Conservation (phyloP, 2,113 vertebrate species). For the Nothocercus nigrocapillus region DNA sequence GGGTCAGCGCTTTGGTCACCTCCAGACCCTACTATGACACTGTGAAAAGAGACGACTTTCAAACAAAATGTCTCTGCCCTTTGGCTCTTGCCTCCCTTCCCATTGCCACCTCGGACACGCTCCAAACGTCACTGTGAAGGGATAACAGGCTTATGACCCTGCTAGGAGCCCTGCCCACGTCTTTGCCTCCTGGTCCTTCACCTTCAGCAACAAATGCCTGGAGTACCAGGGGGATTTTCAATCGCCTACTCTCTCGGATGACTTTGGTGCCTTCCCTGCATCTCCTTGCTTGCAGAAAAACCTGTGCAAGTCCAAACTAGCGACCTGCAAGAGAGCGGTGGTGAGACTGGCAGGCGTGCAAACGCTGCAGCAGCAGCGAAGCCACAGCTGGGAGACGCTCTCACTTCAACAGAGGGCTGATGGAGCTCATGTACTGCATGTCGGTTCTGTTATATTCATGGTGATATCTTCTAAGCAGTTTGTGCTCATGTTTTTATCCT, state of each 20-base stretch:
- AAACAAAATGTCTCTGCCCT: neutral
- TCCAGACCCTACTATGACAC: neutral
- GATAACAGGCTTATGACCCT: too few species aligned
- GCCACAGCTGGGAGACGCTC: neutral
- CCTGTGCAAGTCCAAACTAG: neutral
- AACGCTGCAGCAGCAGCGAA: rapidly evolving
- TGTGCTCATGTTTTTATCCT: neutral
- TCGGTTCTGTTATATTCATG: neutral
- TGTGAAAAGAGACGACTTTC: neutral
- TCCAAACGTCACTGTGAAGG: neutral
- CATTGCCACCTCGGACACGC: neutral
- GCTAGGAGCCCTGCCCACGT: too few species aligned
- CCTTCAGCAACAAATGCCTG: neutral
- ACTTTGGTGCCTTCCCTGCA: neutral
- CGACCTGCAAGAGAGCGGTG: neutral
- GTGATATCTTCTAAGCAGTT: neutral
- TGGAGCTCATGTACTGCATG: neutral
- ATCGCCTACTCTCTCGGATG: rapidly evolving
- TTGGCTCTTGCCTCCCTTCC: neutral
- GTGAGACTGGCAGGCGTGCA: neutral
- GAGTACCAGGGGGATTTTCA: neutral
- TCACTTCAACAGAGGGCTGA: neutral
- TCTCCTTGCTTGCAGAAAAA: neutral
- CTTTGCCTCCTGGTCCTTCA: neutral
- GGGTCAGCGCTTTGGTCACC: neutral